Evolutionary conservation across 1,140 invertebrate species (phyloP), one percentile per base, ranked within the genome.

Genomic region (Ladona fulva): DNA sequence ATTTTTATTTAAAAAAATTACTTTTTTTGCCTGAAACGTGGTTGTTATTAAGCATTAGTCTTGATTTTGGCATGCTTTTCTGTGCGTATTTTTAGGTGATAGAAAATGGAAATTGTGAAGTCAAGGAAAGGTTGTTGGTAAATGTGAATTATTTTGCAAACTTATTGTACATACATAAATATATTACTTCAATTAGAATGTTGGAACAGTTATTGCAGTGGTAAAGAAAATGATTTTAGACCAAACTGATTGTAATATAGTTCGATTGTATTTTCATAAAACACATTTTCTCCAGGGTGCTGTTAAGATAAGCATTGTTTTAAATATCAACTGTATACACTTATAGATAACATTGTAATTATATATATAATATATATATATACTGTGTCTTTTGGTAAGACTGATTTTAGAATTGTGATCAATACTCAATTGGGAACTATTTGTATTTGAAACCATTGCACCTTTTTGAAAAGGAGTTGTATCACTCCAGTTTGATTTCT

Each of bases 231-330:
- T 22, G 16, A 66, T 66, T 66, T 66, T 66, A 66, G 52, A 66
- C 52, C 52, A 66, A 37, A 66, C 52, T 66, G n/a, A 66, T 66
- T 66, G 52, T 66, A 66, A 66, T 19, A 66, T 66, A 66, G n/a
- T 66, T 66, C n/a, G 12, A 66, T 66, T 66, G 52, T 66, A 66
- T 66, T 66, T 66, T 66, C 52, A 66, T 66, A 66, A 66, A 66
- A 66, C 52, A 66, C 52, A 66, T 66, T 66, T 66, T 66, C 52
- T 66, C n/a, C 14, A 66, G 52, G 52, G 52, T 66, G 52, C 52
- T 66, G 52, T 66, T 66, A 66, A 66, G 52, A 66, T 66, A 66
- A 66, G 52, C 52, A 66, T 66, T 66, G 52, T 66, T 66, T 66
- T 66, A 66, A 66, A 66, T 66, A 66, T 66, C n/a, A 22, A 66